phyloP scores from a whole-genome alignment of 2,113 vertebrate species.

The Eulemur macaco region DNA sequence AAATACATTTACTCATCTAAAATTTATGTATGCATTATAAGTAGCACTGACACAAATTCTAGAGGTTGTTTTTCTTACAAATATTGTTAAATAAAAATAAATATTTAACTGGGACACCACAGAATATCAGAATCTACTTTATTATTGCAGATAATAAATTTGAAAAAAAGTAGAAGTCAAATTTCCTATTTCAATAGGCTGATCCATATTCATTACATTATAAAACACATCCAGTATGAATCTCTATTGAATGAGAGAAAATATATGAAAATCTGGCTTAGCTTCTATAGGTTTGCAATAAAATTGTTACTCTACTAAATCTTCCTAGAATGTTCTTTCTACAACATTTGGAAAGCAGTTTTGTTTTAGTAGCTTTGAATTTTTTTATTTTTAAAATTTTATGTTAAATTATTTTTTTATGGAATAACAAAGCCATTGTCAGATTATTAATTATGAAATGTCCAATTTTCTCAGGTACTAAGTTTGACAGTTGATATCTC shows the following conservation, averaged over 20 bases:
- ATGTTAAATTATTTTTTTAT: not conserved
- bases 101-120: not conserved
- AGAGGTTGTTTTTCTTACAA: conserved; percentile 48
- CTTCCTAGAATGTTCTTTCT: not conserved
- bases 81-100: not conserved
- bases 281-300: not conserved
- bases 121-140: not conserved
- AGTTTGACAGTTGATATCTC: too few species aligned
- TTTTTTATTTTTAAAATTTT: conserved; percentile 24
- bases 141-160: not conserved
- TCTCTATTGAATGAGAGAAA: not conserved
- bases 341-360: not conserved
- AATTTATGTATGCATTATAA: conserved; percentile 51
- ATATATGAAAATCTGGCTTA: not conserved
- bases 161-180: not conserved
- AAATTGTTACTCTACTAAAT: conserved; percentile 37
- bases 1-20: conserved; percentile 65
- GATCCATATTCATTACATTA: not conserved
- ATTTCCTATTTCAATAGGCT: not conserved
- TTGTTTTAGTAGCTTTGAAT: conserved; percentile 14
- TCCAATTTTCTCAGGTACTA: too few species aligned
- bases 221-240: not conserved
- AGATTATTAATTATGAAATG: not conserved
- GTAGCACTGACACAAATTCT: conserved; percentile 44
- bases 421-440: not conserved